Base-by-base conservation (phyloP, 2,113 vertebrate genomes). In the Clarias magur region DNA sequence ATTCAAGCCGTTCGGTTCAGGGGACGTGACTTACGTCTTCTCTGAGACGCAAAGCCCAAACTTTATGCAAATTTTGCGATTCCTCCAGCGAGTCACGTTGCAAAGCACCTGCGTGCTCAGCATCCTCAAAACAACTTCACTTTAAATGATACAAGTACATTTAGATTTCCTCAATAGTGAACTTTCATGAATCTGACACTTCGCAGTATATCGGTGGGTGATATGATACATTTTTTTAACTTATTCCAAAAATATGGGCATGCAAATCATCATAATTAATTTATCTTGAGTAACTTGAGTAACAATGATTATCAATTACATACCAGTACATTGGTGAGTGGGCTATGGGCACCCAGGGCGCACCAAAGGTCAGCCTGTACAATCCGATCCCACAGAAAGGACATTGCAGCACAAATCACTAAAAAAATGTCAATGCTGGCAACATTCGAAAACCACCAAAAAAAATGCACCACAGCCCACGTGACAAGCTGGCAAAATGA, bases 1-100 rank as follows among this genome's bases (percentile, higher is more conserved):
- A 9, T 34, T 78, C 73, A 54, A 54, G 84, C 42, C 23, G 27
- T 48, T n/a, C 21, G 59, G 30, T 19, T 54, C 82, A 68, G 73
- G 38, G 8, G 34, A 48, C 30, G 27, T 70, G 23, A 34, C 38
- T 42, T 27, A 5, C 79, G 84, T 25, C 68, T 76, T 62, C 56
- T 73, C 79, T 73, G 79, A 62, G 17, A 80, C 10, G 67, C n/a
- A 34, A 81, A 81, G 12, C 9, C 0, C 65, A 86, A 67, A 48
- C 48, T 73, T 70, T 68, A 86, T 80, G 85, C 85, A 86, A 86
- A 81, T 0, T 7, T 10, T 72, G 27, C 19, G 38, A 82, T 73
- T 67, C 15, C 25, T 73, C 34, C 34, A 82, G 30, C 30, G 53
- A 34, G 21, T 17, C 85, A 86, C 63, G 67, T 38, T 86, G 85